Base-by-base conservation (phyloP, 2,113 vertebrate species). In the Illadopsis cleaveri region DNA sequence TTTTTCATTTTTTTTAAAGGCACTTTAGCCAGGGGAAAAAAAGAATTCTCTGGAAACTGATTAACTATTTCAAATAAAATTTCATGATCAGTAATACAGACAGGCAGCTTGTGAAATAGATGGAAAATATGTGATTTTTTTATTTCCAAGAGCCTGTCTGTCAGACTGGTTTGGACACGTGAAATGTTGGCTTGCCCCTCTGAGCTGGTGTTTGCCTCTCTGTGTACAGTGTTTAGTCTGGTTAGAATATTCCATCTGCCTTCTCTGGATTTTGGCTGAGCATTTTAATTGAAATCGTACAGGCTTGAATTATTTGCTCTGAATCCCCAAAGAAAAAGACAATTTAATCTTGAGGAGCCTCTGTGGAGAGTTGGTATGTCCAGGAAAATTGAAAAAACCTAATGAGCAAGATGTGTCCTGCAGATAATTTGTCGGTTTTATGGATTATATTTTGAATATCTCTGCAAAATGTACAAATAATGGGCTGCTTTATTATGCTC, bases 251-350 rank as follows among this genome's bases (percentile, higher is more conserved):
- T 87, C 60, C 84, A 80, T 87, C 82, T 91, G 75, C 64, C 15
- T 72, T 61, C 60, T 44, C 56, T 68, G 68, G 53, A 37, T 75
- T 90, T 93, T 94, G 85, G 64, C 87, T 92, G 69, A 91, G 44
- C 5, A 42, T 77, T 88, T 88, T 88, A 88, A 94, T 78, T 92
- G 76, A 92, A 96, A 96, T 40, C 3, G 2, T 24, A n/a, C 58
- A 70, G 35, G 11, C 42, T 78, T 95, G 77, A 75, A 86, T 94
- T 83, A 82, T 94, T 95, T 94, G 44, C 56, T 62, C 50, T 44
- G 56, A 85, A 93, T 78, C 66, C 75, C 68, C 12, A 18, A 83
- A 91, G 78, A 23, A 69, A 71, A 82, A 82, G n/a, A 16, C 35
- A 82, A 80, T 94, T 95, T 80, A 85, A 50, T 82, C 51, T 21